A percentile compares a stretch with the other conserved stretches of the same genome.
Evolutionary conservation across 1,140 invertebrate species (phyloP).

Genomic region (Pogonus chalceus): DNA sequence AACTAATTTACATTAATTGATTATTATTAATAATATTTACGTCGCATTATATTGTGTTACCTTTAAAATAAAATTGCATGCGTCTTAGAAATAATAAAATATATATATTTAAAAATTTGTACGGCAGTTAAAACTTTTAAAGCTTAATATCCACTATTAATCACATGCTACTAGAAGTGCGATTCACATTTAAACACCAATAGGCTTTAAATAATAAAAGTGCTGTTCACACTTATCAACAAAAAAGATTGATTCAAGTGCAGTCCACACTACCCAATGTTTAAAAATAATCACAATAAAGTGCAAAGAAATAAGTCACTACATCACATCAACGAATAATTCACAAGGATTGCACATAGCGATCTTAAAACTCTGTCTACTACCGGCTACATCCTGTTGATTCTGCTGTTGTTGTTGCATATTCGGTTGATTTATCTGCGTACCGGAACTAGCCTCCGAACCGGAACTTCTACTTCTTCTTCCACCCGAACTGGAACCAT

Average conservation of each 20-base stretch:
- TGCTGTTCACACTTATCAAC: no score
- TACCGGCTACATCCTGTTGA: slow-evolving; percentile 61
- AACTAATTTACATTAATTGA: no score
- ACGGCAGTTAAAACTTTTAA: not conserved
- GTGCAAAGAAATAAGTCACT: slow-evolving; percentile 26
- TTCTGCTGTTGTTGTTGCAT: slow-evolving; percentile 30
- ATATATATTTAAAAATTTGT: no score
- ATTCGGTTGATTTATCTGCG: not conserved
- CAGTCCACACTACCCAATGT: no score
- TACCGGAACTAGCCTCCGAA: slow-evolving; percentile 37
- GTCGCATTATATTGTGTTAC: no score
- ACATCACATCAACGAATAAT: slow-evolving; percentile 78
- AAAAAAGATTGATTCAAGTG: no score
- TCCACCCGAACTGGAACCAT: slow-evolving; percentile 40
- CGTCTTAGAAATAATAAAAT: no score
- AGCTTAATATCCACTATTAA: not conserved
- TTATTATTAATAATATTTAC: no score
- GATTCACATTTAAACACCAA: slow-evolving; percentile 10
- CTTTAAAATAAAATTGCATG: no score
- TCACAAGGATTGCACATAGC: slow-evolving; percentile 80
- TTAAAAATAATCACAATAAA: slow-evolving; percentile 7
- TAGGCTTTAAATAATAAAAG: slow-evolving; percentile 1
- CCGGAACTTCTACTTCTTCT: slow-evolving; percentile 42
- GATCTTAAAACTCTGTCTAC: slow-evolving; percentile 75
- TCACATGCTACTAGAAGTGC: slow-evolving; percentile 1